These are phyloP conservation scores for Erebia palarica DNA, from an alignment of 2,888 invertebrate species.

Conservation along the genomic window DNA sequence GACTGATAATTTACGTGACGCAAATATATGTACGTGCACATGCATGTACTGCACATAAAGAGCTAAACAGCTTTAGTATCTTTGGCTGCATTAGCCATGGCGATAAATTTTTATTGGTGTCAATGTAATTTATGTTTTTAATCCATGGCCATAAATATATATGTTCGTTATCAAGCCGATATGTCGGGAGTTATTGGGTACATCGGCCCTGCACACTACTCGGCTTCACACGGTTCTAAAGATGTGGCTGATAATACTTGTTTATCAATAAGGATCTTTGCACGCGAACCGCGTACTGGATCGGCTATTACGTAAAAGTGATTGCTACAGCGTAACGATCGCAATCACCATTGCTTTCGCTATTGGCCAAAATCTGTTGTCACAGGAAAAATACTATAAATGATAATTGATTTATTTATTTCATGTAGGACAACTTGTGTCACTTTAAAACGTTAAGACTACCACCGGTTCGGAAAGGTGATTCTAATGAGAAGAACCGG, in stretches of 20 bases:
- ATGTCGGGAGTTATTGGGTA: not conserved
- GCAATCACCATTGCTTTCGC: too few relatives aligned
- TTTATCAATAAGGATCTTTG: conserved; percentile 7
- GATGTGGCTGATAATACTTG: conserved; percentile 2
- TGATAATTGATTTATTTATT: too few relatives aligned
- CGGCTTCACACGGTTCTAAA: conserved; percentile 13
- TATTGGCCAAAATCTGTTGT: too few relatives aligned
- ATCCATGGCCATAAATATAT: not conserved
- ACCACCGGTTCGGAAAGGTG: too few relatives aligned
- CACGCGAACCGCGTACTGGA: not conserved
- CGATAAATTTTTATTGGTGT: not conserved
- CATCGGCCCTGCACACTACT: conserved; percentile 16
- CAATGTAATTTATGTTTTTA: conserved; percentile 2
- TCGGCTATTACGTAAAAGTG: not conserved
- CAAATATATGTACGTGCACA: not conserved
- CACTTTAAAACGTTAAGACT: too few relatives aligned
- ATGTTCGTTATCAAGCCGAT: not conserved
- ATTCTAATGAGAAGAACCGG: too few relatives aligned
- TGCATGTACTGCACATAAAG: not conserved
- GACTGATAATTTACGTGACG: not conserved
- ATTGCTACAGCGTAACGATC: too few relatives aligned
- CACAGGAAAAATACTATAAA: too few relatives aligned
- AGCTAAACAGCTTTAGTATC: not conserved
- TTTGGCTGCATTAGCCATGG: not conserved
- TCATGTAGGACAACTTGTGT: too few relatives aligned